Conservation (phyloP, 2,113 vertebrate species). For the Pogona vitticeps region DNA sequence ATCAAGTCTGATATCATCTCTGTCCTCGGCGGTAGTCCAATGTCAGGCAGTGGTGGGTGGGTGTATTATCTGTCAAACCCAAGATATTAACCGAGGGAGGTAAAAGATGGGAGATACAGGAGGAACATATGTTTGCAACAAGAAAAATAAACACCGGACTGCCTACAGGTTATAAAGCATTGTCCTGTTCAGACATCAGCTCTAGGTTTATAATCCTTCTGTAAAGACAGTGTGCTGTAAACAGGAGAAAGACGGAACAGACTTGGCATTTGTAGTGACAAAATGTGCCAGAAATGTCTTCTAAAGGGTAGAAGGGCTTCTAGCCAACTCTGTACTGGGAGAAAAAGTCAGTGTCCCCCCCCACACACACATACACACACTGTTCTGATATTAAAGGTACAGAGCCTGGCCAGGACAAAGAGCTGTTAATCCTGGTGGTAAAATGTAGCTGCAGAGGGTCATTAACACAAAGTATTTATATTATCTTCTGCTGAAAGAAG, state of each 20-base stretch:
- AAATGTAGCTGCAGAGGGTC: not conserved
- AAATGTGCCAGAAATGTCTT: not conserved
- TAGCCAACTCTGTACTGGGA: not conserved
- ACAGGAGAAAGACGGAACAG: not conserved
- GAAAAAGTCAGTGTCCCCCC: not conserved
- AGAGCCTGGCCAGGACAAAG: not conserved
- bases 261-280: not conserved
- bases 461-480: not conserved
- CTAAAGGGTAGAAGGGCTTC: not conserved
- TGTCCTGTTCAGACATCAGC: not conserved
- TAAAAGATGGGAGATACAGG: not conserved
- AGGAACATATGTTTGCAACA: not conserved
- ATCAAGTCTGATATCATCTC: not conserved
- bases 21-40: not conserved
- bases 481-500: too few species aligned
- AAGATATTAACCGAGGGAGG: not conserved
- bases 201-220: not conserved
- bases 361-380: not conserved
- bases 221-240: not conserved
- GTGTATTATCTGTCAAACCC: not conserved
- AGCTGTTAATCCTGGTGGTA: not conserved
- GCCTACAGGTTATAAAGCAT: not conserved
- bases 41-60: too few species aligned
- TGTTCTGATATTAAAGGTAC: not conserved
- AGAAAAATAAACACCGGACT: not conserved